Evolutionary conservation across 2,113 vertebrate genomes (phyloP), one percentile per base, ranked within the genome.

Genomic region (Aldabrachelys gigantea): DNA sequence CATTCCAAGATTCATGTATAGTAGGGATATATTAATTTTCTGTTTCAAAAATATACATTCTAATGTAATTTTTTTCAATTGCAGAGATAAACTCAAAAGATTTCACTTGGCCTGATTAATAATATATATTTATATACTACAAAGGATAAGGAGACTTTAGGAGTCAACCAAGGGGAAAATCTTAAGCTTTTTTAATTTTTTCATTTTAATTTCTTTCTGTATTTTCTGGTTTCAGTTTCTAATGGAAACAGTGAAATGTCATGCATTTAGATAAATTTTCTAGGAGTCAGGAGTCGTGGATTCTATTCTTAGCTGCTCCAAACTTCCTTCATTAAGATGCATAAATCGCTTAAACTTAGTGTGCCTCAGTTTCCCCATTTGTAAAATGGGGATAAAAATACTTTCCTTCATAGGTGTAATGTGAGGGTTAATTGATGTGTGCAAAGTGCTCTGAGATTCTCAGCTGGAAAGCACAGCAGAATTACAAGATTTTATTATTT

Each of bases 21-120:
- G 50, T 16, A 87, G 10, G 6, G 41, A 47, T 16, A 69, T 5
- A 82, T 5, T 65, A 86, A 82, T 90, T 89, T 92, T 11, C 21
- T 1, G 54, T 82, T 84, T 85, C 47, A 4, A 41, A 94, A 85
- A 12, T 59, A 80, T 1, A 0, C 3, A 47, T 75, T 81, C 44
- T 82, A 53, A 6, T 65, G 88, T 29, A 2, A 4, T 0, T 65
- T 93, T 29, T 69, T 11, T 2, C 11, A 80, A 92, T 84, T 72
- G 16, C 22, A 47, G 75, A 62, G 59, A 14, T 31, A 81, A 92
- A 88, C 12, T 1, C 69, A 92, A 80, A 0, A 87, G 44, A 84
- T 95, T 96, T 92, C 5, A 89, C 82, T n/a, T 91, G 62, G 27
- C 57, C 82, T 41, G 94, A 87, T 83, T 62, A 95, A 88, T 94